Evolutionary conservation across 2,113 vertebrate genomes (phyloP).

Genomic region (Furnarius figulus): DNA sequence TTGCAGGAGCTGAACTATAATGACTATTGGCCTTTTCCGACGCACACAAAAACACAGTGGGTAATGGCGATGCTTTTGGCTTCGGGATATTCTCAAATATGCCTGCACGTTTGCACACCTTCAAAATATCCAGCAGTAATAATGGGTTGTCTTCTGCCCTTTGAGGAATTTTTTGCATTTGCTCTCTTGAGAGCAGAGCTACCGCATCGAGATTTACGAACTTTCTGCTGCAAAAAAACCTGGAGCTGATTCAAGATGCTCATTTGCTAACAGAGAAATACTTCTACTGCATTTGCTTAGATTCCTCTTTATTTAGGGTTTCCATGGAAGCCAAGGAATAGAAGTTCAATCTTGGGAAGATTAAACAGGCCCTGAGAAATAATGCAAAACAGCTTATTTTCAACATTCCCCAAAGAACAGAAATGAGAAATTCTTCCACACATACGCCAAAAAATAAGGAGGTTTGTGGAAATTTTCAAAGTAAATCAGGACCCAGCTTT

Average conservation of each 20-base stretch:
- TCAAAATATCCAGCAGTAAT: not conserved
- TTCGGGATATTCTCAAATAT: not conserved
- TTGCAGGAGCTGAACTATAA: constrained; percentile 61
- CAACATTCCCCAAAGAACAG: constrained; percentile 25
- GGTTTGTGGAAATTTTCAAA: not conserved
- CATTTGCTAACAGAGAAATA: constrained; percentile 18
- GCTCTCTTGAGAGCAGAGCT: not conserved
- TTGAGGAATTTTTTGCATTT: not conserved
- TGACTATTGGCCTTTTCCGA: constrained; percentile 65
- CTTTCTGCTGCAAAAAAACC: not conserved
- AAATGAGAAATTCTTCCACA: constrained; percentile 1
- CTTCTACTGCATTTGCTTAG: constrained; percentile 5
- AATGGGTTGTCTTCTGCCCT: not conserved
- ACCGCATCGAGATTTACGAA: not conserved
- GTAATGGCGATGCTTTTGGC: constrained; percentile 15
- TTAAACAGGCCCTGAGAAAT: constrained; percentile 36
- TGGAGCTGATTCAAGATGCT: constrained; percentile 36
- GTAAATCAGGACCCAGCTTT: not conserved
- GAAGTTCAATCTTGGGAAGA: constrained; percentile 46
- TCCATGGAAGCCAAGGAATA: constrained; percentile 53
- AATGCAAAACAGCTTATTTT: constrained; percentile 55
- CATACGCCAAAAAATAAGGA: not conserved
- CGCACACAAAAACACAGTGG: constrained; percentile 34
- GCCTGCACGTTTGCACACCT: not conserved
- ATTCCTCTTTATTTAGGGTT: constrained; percentile 49